Conservation (phyloP, 2,797 vertebrate genomes). For the Poecilia velifera region DNA sequence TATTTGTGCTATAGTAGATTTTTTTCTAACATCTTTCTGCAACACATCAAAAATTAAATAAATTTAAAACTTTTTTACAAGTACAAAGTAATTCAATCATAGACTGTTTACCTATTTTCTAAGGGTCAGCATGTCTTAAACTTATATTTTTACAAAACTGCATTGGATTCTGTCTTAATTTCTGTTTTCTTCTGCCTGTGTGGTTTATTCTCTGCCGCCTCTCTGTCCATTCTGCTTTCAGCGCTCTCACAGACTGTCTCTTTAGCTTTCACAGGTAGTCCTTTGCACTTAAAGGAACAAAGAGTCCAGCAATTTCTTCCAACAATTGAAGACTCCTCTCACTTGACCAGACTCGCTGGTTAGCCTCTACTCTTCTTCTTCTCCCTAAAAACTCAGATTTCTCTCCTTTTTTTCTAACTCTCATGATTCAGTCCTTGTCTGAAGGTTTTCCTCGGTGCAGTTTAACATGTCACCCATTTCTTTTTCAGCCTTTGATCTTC, state of each 20-base stretch:
- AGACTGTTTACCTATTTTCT: not conserved
- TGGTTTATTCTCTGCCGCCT: conserved; percentile 21
- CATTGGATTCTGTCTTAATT: not conserved
- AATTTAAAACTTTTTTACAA: not conserved
- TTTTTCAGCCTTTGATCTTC: conserved; percentile 83
- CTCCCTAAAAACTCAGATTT: conserved; percentile 25
- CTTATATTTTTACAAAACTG: not conserved
- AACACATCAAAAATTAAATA: not conserved
- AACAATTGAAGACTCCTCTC: conserved; percentile 87
- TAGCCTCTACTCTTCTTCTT: conserved; percentile 74
- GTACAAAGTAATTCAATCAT: not conserved
- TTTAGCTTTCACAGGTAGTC: conserved; percentile 90
- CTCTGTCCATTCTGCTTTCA: conserved; percentile 44
- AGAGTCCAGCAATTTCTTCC: conserved; percentile 82
- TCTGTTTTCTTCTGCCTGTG: not conserved
- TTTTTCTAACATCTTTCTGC: not conserved
- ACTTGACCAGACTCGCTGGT: conserved; percentile 90
- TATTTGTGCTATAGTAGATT: not conserved
- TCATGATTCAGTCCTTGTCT: conserved; percentile 8
- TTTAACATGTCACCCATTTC: conserved; percentile 25
- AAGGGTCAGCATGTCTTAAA: not conserved
- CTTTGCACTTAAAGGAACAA: conserved; percentile 84
- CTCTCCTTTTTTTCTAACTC: conserved; percentile 10
- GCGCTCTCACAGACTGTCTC: conserved; percentile 55
- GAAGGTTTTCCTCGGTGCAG: not conserved